Evolutionary conservation across 1,140 invertebrate genomes (phyloP).

Genomic region (Coenobita brevimanus): DNA sequence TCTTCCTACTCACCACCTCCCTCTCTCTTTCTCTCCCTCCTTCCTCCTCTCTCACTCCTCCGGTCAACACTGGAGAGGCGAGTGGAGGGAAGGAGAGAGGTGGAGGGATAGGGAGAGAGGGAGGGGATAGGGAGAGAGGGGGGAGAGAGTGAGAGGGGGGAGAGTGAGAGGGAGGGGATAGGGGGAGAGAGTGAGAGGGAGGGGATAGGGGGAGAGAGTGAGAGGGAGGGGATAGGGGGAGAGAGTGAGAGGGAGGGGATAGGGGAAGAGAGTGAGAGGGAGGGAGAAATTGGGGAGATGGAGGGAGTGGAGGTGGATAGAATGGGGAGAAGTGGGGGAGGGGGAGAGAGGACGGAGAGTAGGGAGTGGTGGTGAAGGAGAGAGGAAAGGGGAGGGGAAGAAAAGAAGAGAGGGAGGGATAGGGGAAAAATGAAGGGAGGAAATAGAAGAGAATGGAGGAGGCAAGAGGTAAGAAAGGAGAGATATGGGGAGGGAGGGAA

Average conservation of each 20-base stretch:
- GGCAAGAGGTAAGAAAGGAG: background rate
- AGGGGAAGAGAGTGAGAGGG: background rate
- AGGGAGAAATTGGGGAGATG: background rate
- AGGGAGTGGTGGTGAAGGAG: background rate
- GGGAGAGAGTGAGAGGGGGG: background rate
- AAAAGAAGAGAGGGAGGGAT: conserved; percentile 1
- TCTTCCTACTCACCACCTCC: no score
- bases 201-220: background rate
- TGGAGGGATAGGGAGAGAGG: background rate
- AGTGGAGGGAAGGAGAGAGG: background rate
- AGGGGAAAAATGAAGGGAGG: background rate
- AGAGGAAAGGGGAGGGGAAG: conserved; percentile 2
- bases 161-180: background rate
- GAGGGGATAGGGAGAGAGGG: background rate
- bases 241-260: background rate
- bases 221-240: background rate
- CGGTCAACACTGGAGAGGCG: background rate
- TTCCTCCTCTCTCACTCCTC: no score
- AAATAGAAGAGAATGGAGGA: background rate
- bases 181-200: background rate
- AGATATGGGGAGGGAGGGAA: background rate
- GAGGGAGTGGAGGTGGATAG: background rate
- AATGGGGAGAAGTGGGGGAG: background rate
- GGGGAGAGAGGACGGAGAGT: background rate
- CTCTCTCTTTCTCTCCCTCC: no score